These are phyloP conservation scores for Herpailurus yagouaroundi DNA, from an alignment of 2,113 vertebrate species.

Conservation along the genomic window DNA sequence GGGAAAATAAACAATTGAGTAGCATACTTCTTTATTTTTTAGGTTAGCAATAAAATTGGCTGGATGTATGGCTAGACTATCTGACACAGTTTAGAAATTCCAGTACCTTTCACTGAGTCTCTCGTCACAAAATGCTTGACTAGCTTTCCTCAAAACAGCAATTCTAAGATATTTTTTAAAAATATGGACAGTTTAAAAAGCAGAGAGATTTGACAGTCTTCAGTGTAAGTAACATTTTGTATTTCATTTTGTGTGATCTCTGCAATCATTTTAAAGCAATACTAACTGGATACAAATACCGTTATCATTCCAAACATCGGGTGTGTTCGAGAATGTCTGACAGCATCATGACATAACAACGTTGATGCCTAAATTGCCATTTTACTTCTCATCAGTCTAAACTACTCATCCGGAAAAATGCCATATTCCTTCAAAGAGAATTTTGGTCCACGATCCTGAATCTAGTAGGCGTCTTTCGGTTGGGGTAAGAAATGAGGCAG, in stretches of 20 bases:
- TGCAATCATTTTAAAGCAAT: slow-evolving; percentile 20
- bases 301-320: not conserved
- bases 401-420: slow-evolving; percentile 21
- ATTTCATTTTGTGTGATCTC: not conserved
- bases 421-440: slow-evolving; percentile 25
- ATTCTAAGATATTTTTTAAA: not conserved
- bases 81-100: not conserved
- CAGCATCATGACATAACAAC: not conserved
- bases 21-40: not conserved
- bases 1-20: not conserved
- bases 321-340: not conserved
- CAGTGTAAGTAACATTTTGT: not conserved
- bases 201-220: not conserved
- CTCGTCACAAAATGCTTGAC: not conserved
- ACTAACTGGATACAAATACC: not conserved
- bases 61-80: not conserved
- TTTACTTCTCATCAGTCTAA: not conserved
- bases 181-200: not conserved
- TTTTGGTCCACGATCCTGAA: not conserved
- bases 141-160: not conserved
- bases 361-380: not conserved
- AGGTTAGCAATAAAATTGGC: not conserved
- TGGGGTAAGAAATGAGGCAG: slow-evolving; percentile 63
- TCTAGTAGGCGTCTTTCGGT: slow-evolving; percentile 52
- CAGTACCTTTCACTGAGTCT: not conserved